phyloP scores from a whole-genome alignment of 2,113 vertebrate species.

The Leptodactylus fuscus region DNA sequence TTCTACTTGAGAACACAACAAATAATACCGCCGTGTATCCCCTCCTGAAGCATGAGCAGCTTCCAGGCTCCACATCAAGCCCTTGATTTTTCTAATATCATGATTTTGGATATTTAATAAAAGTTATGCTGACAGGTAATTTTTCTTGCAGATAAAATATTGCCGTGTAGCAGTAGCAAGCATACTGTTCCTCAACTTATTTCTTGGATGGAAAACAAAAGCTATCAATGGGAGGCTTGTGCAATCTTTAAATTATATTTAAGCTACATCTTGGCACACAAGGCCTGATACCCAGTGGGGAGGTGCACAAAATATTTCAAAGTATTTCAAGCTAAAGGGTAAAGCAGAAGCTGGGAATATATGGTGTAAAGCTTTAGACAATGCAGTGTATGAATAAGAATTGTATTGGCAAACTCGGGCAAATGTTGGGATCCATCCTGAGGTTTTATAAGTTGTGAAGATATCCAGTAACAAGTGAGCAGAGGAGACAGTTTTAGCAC shows the following conservation, averaged over 20 bases:
- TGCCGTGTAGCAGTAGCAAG: neutral
- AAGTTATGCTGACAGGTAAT: neutral
- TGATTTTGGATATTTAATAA: neutral
- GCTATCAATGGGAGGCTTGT: neutral
- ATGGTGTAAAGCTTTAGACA: too few relatives aligned
- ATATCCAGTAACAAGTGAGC: too few relatives aligned
- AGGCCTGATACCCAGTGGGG: neutral
- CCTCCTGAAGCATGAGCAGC: neutral
- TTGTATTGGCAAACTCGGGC: too few relatives aligned
- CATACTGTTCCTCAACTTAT: neutral
- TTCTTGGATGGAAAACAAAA: neutral
- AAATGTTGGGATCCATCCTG: too few relatives aligned
- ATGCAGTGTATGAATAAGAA: too few relatives aligned
- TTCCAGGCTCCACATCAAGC: neutral
- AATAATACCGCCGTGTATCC: neutral
- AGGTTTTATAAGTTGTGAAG: too few relatives aligned
- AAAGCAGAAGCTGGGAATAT: too few relatives aligned
- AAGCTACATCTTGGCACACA: neutral
- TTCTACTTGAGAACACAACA: constrained; percentile 24
- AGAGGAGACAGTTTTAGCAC: too few relatives aligned
- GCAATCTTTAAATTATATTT: neutral
- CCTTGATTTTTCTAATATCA: neutral
- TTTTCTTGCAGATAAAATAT: neutral
- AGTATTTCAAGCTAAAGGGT: too few relatives aligned
- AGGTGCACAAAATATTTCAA: neutral